Evolutionary conservation across 2,888 invertebrate species (phyloP).

Genomic region (Melanotus villosus): DNA sequence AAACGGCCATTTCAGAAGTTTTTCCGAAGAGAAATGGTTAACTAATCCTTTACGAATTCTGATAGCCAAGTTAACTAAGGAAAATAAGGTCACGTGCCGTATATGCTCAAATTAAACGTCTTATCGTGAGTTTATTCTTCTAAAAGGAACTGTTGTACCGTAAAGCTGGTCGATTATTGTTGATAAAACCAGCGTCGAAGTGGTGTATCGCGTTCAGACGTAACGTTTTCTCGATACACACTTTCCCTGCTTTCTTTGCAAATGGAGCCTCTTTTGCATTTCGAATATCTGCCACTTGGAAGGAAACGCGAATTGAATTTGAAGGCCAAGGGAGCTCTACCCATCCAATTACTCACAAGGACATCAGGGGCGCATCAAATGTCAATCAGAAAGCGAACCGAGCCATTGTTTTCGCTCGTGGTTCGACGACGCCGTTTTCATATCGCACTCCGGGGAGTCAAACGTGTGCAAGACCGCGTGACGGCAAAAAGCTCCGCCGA

Average conservation of each 20-base stretch:
- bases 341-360: slow-evolving; percentile 43
- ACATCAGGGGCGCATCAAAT: slow-evolving; percentile 47
- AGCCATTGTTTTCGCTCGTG: slow-evolving; percentile 52
- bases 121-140: no score
- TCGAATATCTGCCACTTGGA: neutral
- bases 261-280: slow-evolving; percentile 18
- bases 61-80: no score
- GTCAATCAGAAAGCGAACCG: slow-evolving; percentile 47
- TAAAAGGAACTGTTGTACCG: no score
- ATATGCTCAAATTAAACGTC: no score
- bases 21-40: no score
- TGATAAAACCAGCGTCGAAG: no score
- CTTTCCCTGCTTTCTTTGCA: neutral
- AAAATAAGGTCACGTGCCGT: no score
- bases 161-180: no score
- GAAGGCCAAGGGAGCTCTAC: slow-evolving; percentile 36
- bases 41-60: no score
- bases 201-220: no score
- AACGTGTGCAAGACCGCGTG: slow-evolving; percentile 40
- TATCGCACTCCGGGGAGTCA: slow-evolving; percentile 46
- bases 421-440: slow-evolving; percentile 43
- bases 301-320: slow-evolving; percentile 28
- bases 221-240: neutral
- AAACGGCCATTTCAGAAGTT: no score
- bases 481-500: slow-evolving; percentile 29